A percentile compares a stretch with the other conserved stretches of the same genome.
phyloP scores from a whole-genome alignment of 2,888 invertebrate genomes.

The Cistogaster globosa region DNA sequence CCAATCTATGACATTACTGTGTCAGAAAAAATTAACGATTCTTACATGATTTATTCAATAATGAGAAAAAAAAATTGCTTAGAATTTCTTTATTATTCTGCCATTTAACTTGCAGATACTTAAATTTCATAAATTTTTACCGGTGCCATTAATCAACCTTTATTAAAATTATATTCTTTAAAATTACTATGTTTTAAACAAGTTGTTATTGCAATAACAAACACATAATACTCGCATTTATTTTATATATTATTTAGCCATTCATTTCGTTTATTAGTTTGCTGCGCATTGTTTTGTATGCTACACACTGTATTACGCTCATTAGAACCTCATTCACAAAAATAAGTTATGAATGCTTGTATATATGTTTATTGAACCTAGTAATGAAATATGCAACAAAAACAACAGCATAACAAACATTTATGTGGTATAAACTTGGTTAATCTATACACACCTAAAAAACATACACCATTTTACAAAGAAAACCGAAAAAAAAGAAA shows the following conservation, averaged over 20 bases:
- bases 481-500: slow-evolving; percentile 8
- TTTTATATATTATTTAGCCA: slow-evolving; percentile 18
- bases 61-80: no score
- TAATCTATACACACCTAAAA: background rate
- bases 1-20: no score
- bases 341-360: background rate
- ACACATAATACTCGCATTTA: slow-evolving; percentile 26
- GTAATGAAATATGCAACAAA: slow-evolving; percentile 60
- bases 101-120: slow-evolving; percentile 53
- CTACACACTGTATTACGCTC: slow-evolving; percentile 52
- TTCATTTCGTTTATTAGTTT: slow-evolving; percentile 41
- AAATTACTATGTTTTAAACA: background rate
- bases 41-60: no score
- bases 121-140: slow-evolving; percentile 49
- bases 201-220: no score
- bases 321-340: slow-evolving; percentile 65
- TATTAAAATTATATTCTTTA: slow-evolving; percentile 21
- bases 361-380: slow-evolving; percentile 54
- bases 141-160: slow-evolving; percentile 23
- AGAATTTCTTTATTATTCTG: background rate
- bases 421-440: slow-evolving; percentile 4
- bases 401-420: slow-evolving; percentile 9
- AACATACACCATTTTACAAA: slow-evolving; percentile 37
- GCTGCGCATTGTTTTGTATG: slow-evolving; percentile 37
- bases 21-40: no score